Conservation (phyloP, 2,113 vertebrate species). For the Aegotheles bennettii region DNA sequence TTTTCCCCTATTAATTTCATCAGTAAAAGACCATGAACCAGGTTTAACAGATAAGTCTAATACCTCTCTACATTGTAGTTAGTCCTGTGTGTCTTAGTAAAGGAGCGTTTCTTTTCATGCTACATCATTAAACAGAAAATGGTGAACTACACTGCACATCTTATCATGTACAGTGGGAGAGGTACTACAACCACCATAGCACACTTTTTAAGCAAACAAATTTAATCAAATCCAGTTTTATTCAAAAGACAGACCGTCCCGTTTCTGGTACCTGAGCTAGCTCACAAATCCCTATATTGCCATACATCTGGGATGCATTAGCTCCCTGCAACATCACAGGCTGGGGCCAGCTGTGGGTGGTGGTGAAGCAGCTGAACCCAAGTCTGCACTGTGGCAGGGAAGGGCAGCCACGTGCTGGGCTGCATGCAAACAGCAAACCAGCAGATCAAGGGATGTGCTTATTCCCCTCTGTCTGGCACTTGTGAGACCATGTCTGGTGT, state of each 20-base stretch:
- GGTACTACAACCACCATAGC: no score
- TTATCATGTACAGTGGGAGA: neutral
- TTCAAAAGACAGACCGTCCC: neutral
- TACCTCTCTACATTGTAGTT: neutral
- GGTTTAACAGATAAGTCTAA: neutral
- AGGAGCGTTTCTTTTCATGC: neutral
- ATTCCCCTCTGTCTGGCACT: neutral
- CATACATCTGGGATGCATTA: neutral
- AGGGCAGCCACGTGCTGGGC: neutral
- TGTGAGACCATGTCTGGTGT: neutral
- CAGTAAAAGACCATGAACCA: neutral
- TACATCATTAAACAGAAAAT: neutral
- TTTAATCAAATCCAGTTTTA: neutral
- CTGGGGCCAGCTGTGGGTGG: neutral
- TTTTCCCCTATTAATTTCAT: neutral
- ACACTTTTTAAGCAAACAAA: neutral
- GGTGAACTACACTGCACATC: neutral
- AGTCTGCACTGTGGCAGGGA: neutral
- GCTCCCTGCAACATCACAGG: neutral
- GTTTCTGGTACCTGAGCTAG: neutral
- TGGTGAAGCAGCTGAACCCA: neutral
- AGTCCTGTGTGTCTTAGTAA: neutral
- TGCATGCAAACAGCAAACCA: neutral
- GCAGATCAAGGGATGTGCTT: neutral
- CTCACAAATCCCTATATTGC: neutral